Conservation (phyloP, 2,888 invertebrate genomes). For the Lycia hirtaria region DNA sequence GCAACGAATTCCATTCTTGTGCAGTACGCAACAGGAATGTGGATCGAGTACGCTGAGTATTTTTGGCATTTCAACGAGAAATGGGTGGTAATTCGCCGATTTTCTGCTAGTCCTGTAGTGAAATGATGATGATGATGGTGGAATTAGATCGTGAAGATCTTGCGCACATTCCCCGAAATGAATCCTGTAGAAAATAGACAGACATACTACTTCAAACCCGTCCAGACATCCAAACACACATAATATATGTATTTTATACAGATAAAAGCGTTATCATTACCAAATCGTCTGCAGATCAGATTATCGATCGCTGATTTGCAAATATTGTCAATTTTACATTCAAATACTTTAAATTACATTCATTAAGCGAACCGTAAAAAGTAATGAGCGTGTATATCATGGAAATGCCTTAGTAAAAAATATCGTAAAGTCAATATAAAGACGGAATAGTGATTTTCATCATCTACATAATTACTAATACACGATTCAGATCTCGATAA, state of each 20-base stretch:
- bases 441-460: constrained; percentile 17
- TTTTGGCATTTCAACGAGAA: too few species aligned
- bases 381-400: background rate
- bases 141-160: too few species aligned
- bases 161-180: too few species aligned
- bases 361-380: constrained; percentile 4
- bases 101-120: too few species aligned
- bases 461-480: constrained; percentile 20
- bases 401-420: constrained; percentile 7
- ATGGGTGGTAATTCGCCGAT: too few species aligned
- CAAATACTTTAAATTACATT: constrained; percentile 11
- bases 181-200: too few species aligned
- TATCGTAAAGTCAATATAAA: constrained; percentile 7
- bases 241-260: background rate
- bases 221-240: too few species aligned
- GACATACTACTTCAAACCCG: too few species aligned
- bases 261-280: background rate
- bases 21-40: too few species aligned
- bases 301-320: background rate
- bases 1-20: too few species aligned
- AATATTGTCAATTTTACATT: constrained; percentile 11
- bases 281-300: background rate
- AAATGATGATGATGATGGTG: too few species aligned
- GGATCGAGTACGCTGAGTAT: too few species aligned
- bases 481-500: constrained; percentile 19